phyloP scores from a whole-genome alignment of 30 jellyfish, hydroid and myxozoan species.

The Mastigias papua region DNA sequence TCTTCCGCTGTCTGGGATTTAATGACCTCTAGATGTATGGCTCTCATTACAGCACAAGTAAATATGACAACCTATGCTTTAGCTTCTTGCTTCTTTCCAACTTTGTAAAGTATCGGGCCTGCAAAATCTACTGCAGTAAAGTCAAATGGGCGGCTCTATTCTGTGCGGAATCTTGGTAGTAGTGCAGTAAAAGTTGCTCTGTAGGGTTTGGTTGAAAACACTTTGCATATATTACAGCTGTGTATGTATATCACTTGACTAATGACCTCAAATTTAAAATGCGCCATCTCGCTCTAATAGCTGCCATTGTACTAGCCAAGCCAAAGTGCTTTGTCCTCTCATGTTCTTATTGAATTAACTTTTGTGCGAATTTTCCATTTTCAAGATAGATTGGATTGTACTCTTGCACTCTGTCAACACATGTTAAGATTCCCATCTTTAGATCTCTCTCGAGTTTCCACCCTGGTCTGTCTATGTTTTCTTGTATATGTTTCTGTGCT shows the following conservation, averaged over 20 bases:
- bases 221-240: slow-evolving; percentile 58
- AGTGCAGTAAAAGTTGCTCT: too few relatives aligned
- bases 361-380: slow-evolving; percentile 22
- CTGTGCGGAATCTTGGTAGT: slow-evolving; percentile 59
- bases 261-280: slow-evolving; percentile 17
- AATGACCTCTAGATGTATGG: slow-evolving; percentile 50
- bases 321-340: slow-evolving; percentile 55
- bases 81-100: slow-evolving; percentile 33
- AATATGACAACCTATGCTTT: slow-evolving; percentile 43
- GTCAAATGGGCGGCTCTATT: slow-evolving; percentile 37
- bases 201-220: slow-evolving; percentile 44
- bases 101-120: slow-evolving; percentile 46
- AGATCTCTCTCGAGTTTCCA: slow-evolving; percentile 21
- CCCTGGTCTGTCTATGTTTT: slow-evolving; percentile 5
- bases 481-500: slow-evolving; percentile 29
- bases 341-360: slow-evolving; percentile 41
- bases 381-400: slow-evolving; percentile 66
- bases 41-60: slow-evolving; percentile 63
- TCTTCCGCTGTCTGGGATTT: slow-evolving; percentile 58
- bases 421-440: slow-evolving; percentile 37
- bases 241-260: slow-evolving; percentile 33
- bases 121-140: slow-evolving; percentile 55
- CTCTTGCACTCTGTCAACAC: slow-evolving; percentile 47
- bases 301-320: slow-evolving; percentile 56
- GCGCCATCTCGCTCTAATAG: slow-evolving; percentile 53